Conservation (phyloP, 2,113 vertebrate genomes). For the Ascaphus truei region DNA sequence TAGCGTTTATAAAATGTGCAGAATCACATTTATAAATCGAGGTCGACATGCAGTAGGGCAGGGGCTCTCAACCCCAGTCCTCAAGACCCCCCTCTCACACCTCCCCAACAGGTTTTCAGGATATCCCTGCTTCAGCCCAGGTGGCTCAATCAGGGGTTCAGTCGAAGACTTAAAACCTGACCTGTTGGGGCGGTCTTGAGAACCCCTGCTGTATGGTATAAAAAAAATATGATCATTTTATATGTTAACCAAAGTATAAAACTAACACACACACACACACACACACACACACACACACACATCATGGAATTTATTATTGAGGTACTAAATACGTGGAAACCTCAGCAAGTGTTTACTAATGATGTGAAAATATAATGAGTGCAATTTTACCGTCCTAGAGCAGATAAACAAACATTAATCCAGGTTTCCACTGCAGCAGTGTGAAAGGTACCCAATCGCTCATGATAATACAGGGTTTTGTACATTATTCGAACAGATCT, state of each 20-base stretch:
- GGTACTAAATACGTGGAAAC: no score
- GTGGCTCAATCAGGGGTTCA: no score
- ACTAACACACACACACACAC: no score
- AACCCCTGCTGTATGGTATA: no score
- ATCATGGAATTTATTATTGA: no score
- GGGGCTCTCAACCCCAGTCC: no score
- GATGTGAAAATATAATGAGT: not conserved
- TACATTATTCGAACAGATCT: not conserved
- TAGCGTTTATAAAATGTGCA: not conserved
- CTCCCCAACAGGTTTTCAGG: no score
- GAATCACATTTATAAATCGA: not conserved
- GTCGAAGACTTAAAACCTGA: no score
- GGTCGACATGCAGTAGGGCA: not conserved
- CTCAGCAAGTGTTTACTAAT: not conserved
- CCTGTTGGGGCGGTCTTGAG: no score
- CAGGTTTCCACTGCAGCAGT: not conserved
- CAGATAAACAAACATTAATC: slow-evolving; percentile 5
- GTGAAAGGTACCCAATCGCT: not conserved
- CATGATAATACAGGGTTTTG: not conserved
- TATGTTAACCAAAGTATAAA: slow-evolving; percentile 16
- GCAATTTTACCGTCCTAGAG: not conserved
- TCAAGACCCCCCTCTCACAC: no score
- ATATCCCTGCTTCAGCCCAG: no score
- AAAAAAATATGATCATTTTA: not conserved
- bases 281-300: no score